These are phyloP conservation scores for Darevskia nairensis DNA, from an alignment of 2,797 vertebrate species.

Conservation along the genomic window DNA sequence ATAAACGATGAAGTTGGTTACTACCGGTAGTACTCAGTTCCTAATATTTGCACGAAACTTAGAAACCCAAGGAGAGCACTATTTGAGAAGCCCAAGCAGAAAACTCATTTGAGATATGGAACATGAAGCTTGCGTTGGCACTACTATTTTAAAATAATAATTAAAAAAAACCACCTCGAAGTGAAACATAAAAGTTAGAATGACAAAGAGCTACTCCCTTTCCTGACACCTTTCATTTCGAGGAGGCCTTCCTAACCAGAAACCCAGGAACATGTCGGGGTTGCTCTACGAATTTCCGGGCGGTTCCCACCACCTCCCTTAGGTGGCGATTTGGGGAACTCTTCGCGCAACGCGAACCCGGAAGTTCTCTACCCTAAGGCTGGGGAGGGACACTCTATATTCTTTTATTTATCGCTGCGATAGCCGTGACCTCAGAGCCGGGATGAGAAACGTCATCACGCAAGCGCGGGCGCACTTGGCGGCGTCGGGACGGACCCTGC, in stretches of 20 bases:
- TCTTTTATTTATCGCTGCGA: not conserved
- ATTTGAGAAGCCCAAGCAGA: no score
- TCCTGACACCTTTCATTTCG: not conserved
- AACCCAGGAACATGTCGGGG: not conserved
- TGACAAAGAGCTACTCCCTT: not conserved
- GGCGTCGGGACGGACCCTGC: fast-evolving
- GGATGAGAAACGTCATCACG: not conserved
- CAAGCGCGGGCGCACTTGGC: not conserved
- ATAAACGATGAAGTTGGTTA: no score
- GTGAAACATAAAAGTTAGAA: not conserved
- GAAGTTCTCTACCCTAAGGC: not conserved
- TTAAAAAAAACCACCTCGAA: not conserved
- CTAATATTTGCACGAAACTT: no score
- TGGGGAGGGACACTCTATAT: no score
- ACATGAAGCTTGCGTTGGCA: not conserved
- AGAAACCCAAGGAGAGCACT: no score
- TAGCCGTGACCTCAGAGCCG: no score
- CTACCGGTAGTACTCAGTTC: no score
- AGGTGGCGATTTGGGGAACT: not conserved
- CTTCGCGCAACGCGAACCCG: not conserved
- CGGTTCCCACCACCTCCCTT: not conserved
- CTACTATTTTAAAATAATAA: not conserved
- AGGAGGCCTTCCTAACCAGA: not conserved
- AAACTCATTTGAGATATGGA: not conserved
- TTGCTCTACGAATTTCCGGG: not conserved